Base-by-base conservation (phyloP, 2,888 invertebrate species). In the Microctonus brassicae region DNA sequence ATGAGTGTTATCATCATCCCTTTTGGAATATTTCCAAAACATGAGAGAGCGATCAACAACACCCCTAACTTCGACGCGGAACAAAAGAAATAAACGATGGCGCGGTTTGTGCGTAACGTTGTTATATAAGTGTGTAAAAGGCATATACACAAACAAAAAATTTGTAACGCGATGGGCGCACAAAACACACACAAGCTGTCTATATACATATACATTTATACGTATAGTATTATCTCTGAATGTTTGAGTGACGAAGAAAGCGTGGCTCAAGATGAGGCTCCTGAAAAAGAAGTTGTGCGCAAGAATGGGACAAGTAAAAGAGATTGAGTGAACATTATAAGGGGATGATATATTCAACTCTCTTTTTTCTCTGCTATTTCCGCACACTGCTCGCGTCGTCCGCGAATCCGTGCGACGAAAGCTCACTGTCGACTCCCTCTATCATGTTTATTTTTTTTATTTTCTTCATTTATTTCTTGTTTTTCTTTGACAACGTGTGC, bases 41-140 rank as follows among this genome's bases (percentile, higher is more conserved):
- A n/a, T n/a, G n/a, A n/a, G n/a, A n/a, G n/a, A n/a, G n/a, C n/a
- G n/a, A n/a, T n/a, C n/a, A n/a, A n/a, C n/a, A n/a, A n/a, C n/a
- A n/a, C n/a, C n/a, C n/a, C n/a, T n/a, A n/a, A n/a, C n/a, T n/a
- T n/a, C n/a, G n/a, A n/a, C n/a, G n/a, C n/a, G n/a, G n/a, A n/a
- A n/a, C 81, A 85, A 86, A 86, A 86, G 85, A 86, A 86, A 86
- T 83, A 85, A 86, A 86, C 83, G 85, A 86, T 84, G 80, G 79
- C 77, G 78, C 78, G 77, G 82, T 82, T 81, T 85, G 85, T 83
- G 84, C 83, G 83, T 85, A 86, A 86, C 84, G 80, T 85, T 84
- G 82, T 84, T 86, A 82, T 85, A 85, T 85, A 83, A 83, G 80
- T 76, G 81, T 78, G 82, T 81, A 80, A 80, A 82, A 83, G 83